Percentiles rank a stretch among this genome's conserved stretches.
Conservation (phyloP, 2,888 invertebrate genomes). For the Cabera pusaria region DNA sequence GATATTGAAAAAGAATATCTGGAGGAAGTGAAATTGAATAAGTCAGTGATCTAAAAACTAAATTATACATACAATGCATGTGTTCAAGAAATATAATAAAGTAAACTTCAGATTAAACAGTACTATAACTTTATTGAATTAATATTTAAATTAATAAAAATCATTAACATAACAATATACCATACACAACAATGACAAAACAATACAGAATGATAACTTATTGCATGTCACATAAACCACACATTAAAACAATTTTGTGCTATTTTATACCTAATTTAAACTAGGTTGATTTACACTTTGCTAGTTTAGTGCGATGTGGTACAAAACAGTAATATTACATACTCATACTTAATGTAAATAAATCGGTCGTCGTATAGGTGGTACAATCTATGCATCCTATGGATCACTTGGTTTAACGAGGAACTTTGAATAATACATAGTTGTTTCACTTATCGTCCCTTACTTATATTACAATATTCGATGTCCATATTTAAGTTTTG, state of each 20-base stretch:
- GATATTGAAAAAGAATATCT: no score
- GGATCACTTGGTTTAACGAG: slow-evolving; percentile 21
- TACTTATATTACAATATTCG: slow-evolving; percentile 27
- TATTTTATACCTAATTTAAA: no score
- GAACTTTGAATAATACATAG: slow-evolving; percentile 29
- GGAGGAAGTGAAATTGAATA: no score
- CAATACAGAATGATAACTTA: slow-evolving; percentile 26
- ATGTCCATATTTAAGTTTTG: slow-evolving; percentile 20
- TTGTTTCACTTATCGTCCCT: slow-evolving; percentile 21
- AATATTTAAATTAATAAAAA: slow-evolving; percentile 41
- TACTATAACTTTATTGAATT: slow-evolving; percentile 53
- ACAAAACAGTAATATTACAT: no score
- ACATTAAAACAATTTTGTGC: slow-evolving; percentile 19
- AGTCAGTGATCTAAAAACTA: no score
- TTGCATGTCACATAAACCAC: slow-evolving; percentile 17
- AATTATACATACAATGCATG: no score
- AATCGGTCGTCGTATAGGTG: slow-evolving; percentile 8
- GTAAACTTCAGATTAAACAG: slow-evolving; percentile 36
- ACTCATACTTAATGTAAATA: no score
- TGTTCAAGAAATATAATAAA: slow-evolving; percentile 1
- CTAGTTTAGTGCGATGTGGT: no score
- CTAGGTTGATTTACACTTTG: no score
- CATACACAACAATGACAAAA: slow-evolving; percentile 33
- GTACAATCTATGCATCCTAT: not conserved
- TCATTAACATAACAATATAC: slow-evolving; percentile 43